Evolutionary conservation across 2,888 invertebrate species (phyloP).

Genomic region (Eretmocerus hayati): DNA sequence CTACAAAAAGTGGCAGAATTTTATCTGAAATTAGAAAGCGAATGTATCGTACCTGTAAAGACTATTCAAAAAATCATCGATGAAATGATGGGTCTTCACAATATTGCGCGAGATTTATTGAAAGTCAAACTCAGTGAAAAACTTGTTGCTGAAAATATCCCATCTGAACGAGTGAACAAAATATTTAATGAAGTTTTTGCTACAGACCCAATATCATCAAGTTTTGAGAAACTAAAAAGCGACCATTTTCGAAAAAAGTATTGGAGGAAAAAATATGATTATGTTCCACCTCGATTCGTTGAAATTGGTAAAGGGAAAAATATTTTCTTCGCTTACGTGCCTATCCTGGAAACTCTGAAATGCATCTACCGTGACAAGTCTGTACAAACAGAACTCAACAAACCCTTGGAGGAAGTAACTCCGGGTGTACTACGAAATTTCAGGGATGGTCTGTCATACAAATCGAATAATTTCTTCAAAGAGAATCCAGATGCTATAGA

Average conservation of each 20-base stretch:
- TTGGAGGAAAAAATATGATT: slow-evolving; percentile 9
- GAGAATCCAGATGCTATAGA: slow-evolving; percentile 14
- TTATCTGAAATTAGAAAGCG: slow-evolving; percentile 24
- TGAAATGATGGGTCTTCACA: too few species aligned
- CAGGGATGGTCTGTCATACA: slow-evolving; percentile 11
- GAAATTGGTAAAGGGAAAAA: background rate
- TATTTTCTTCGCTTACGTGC: slow-evolving; percentile 9
- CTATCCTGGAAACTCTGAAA: slow-evolving; percentile 9
- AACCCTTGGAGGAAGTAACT: background rate
- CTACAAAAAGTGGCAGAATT: too few species aligned
- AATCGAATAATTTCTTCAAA: slow-evolving; percentile 10
- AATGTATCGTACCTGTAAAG: too few species aligned
- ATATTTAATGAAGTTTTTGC: too few species aligned
- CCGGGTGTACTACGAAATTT: slow-evolving; percentile 14
- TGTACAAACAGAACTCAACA: background rate
- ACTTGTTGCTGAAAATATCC: too few species aligned
- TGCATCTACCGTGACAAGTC: slow-evolving; percentile 7
- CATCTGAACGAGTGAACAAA: too few species aligned
- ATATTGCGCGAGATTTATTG: too few species aligned
- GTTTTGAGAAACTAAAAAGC: too few species aligned
- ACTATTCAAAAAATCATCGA: too few species aligned
- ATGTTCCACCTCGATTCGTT: background rate
- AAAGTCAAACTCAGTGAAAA: too few species aligned
- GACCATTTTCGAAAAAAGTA: too few species aligned
- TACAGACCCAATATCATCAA: too few species aligned